Base-by-base conservation (phyloP, 2,888 invertebrate genomes). In the Cylindroiulus punctatus region DNA sequence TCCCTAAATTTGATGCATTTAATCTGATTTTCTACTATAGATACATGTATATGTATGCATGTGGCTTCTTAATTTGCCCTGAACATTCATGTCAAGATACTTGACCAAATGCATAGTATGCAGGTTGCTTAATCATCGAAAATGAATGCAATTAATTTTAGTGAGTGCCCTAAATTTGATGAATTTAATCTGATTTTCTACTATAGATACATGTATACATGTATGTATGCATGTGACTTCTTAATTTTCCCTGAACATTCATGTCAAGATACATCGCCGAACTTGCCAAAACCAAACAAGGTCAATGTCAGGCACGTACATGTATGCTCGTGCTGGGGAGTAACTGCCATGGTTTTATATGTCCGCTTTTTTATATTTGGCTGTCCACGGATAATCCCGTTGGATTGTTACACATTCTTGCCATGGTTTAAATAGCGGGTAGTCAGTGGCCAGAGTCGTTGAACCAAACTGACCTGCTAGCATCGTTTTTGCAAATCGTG, bases 381-480 rank as follows among this genome's bases (percentile, higher is more conserved):
- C 76, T 76, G 76, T 76, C 76, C 76, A 10, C 65, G 22, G 26
- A 65, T 65, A 65, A 65, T 17, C 65, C 65, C 19, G 76, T 76
- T n/a, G 76, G 76, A 76, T 76, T 76, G 76, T 76, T 76, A 76
- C 76, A 76, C 76, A 76, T 76, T 76, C 76, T 76, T 76, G 76
- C 76, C 76, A 76, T 76, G 76, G 76, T 76, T 76, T 76, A 76
- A 76, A 76, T 76, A 76, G 22, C 76, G 30, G 76, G 76, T 76
- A 76, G 76, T 76, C 30, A 26, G 76, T 76, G 76, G 76, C 76
- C 76, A 76, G 26, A 76, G 76, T 76, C 76, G 30, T 76, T 76
- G 76, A 76, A 76, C 76, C 76, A 76, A 76, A 76, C 76, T 76
- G 76, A 76, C 76, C 76, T 30, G 76, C 76, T 76, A 76, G 76